Conservation (phyloP, 2,113 vertebrate genomes). For the Amblyopsis rosae region DNA sequence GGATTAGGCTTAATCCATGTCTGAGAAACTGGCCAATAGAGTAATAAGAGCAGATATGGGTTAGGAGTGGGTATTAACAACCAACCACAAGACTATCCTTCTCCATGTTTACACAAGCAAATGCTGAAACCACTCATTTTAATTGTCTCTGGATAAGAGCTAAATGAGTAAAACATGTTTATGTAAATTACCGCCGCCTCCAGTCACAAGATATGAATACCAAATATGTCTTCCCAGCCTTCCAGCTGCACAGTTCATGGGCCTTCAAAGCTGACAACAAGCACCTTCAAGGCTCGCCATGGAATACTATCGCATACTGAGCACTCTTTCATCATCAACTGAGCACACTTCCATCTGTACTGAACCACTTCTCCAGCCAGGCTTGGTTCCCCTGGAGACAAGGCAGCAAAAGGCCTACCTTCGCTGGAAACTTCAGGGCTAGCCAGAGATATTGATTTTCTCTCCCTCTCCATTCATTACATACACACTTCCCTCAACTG, state of each 20-base stretch:
- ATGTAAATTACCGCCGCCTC: background rate
- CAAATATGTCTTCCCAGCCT: background rate
- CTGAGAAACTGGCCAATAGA: too few species aligned
- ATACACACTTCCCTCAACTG: constrained; percentile 1
- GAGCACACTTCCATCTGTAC: background rate
- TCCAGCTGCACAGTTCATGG: background rate
- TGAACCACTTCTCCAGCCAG: background rate
- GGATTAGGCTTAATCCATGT: too few species aligned
- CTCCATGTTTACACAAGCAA: background rate
- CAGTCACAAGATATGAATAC: background rate
- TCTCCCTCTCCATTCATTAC: constrained; percentile 14
- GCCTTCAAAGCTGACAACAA: background rate
- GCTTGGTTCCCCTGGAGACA: constrained; percentile 15
- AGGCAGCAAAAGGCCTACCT: constrained; percentile 5
- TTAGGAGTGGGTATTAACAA: too few species aligned
- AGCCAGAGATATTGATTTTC: constrained; percentile 2
- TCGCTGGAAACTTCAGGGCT: background rate
- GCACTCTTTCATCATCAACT: background rate
- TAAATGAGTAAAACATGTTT: background rate
- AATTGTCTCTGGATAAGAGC: too few species aligned
- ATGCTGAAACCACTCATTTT: background rate
- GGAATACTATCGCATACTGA: background rate
- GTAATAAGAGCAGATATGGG: too few species aligned
- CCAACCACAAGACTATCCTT: too few species aligned
- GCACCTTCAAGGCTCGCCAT: background rate